Percentiles rank a stretch among this genome's conserved stretches.
phyloP scores from a whole-genome alignment of 2,888 invertebrate species.

The Tryphoninae sp. region DNA sequence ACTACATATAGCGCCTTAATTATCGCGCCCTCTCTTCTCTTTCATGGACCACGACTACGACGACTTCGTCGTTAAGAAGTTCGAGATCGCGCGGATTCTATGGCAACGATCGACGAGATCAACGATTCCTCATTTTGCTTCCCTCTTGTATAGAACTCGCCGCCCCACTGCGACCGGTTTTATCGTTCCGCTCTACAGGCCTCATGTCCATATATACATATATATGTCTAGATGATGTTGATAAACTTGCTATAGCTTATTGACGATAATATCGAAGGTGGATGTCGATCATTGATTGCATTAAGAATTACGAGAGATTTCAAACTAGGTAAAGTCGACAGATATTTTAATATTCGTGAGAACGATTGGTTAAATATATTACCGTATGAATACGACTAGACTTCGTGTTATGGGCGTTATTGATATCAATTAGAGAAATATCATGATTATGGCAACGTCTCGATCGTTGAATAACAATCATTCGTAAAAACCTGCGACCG shows the following conservation, averaged over 20 bases:
- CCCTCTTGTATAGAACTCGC: not conserved
- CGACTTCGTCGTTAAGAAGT: slow-evolving; percentile 31
- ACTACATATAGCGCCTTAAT: slow-evolving; percentile 79
- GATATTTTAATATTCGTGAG: not conserved
- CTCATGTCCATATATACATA: slow-evolving; percentile 14
- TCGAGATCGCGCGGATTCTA: slow-evolving; percentile 28
- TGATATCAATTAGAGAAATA: too few species aligned
- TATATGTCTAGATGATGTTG: not conserved
- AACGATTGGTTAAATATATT: too few species aligned
- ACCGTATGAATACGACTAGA: too few species aligned
- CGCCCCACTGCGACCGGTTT: slow-evolving; percentile 49
- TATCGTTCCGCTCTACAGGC: slow-evolving; percentile 45
- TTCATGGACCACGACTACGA: slow-evolving; percentile 59
- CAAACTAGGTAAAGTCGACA: not conserved
- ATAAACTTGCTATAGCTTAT: not conserved
- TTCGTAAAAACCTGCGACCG: too few species aligned
- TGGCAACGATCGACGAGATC: slow-evolving; percentile 54
- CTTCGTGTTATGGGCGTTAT: too few species aligned
- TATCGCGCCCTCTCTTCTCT: slow-evolving; percentile 76
- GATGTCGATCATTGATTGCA: slow-evolving; percentile 17
- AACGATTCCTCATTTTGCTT: slow-evolving; percentile 55
- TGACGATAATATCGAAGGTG: slow-evolving; percentile 35
- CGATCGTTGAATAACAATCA: too few species aligned
- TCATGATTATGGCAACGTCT: too few species aligned
- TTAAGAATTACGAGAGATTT: not conserved